Conservation (phyloP, 2,888 invertebrate species). For the Archaeoteleia sp. region DNA sequence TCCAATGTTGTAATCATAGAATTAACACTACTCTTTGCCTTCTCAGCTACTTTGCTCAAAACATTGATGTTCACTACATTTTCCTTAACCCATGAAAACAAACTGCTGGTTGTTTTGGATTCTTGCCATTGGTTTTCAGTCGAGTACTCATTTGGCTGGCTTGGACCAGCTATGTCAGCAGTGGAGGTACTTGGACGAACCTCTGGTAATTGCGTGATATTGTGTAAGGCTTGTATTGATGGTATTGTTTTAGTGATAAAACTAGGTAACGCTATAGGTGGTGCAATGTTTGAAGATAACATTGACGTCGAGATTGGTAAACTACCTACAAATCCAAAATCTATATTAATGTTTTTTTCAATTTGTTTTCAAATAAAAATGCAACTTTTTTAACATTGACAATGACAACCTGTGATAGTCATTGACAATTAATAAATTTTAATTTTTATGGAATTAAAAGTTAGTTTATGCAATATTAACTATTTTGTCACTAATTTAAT, state of each 20-base stretch:
- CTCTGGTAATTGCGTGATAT: conserved; percentile 51
- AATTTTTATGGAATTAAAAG: no score
- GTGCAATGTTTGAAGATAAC: conserved; percentile 82
- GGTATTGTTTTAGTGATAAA: conserved; percentile 77
- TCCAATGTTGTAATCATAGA: conserved; percentile 91
- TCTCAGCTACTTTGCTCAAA: conserved; percentile 82
- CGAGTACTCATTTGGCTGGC: neutral
- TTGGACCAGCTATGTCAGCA: neutral
- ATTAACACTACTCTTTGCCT: conserved; percentile 87
- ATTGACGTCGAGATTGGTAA: conserved; percentile 77
- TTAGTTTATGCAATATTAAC: no score
- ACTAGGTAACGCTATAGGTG: conserved; percentile 82
- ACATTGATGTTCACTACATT: conserved; percentile 81
- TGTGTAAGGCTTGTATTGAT: conserved; percentile 24
- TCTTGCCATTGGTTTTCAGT: conserved; percentile 31
- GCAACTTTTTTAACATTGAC: no score
- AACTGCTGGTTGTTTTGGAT: conserved; percentile 75
- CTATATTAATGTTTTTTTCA: no score
- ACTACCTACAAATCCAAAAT: no score
- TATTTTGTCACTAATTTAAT: no score
- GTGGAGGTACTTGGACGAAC: conserved; percentile 35
- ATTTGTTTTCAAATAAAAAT: no score
- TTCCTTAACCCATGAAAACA: conserved; percentile 83
- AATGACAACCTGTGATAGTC: no score
- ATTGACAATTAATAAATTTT: no score